phyloP scores from a whole-genome alignment of 2,113 vertebrate species.

The Gnathochromis pfefferi region DNA sequence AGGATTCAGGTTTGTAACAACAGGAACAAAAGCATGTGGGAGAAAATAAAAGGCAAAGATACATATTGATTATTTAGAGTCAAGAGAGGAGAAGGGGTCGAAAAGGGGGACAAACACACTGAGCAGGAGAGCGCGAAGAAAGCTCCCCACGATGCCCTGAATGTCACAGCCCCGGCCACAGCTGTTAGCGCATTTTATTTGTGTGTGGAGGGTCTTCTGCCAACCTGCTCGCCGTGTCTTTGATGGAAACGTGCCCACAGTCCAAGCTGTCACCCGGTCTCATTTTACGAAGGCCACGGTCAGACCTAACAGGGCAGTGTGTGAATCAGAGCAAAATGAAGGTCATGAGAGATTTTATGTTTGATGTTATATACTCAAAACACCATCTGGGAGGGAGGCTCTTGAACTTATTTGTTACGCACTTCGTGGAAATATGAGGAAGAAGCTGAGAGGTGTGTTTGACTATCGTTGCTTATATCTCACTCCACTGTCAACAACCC shows the following conservation, averaged over 20 bases:
- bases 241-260: slow-evolving; percentile 2
- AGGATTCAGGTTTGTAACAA: not conserved
- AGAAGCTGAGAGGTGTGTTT: not conserved
- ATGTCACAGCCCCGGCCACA: not conserved
- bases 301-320: not conserved
- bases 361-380: not conserved
- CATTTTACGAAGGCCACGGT: slow-evolving; percentile 12
- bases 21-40: not conserved
- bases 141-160: not conserved
- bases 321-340: not conserved
- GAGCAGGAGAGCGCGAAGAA: not conserved
- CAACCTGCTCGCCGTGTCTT: not conserved
- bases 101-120: not conserved
- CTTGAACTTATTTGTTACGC: not conserved
- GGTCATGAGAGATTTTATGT: not conserved
- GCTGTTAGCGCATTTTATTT: not conserved
- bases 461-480: not conserved
- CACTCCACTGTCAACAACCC: not conserved
- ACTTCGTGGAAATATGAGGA: not conserved
- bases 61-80: not conserved
- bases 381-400: not conserved
- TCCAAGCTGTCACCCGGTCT: not conserved
- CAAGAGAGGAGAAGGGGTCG: not conserved
- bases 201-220: not conserved
- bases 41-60: not conserved